Percentiles rank a stretch among this genome's conserved stretches.
phyloP scores from a whole-genome alignment of 2,888 invertebrate genomes.

The Gerosis bhagava region DNA sequence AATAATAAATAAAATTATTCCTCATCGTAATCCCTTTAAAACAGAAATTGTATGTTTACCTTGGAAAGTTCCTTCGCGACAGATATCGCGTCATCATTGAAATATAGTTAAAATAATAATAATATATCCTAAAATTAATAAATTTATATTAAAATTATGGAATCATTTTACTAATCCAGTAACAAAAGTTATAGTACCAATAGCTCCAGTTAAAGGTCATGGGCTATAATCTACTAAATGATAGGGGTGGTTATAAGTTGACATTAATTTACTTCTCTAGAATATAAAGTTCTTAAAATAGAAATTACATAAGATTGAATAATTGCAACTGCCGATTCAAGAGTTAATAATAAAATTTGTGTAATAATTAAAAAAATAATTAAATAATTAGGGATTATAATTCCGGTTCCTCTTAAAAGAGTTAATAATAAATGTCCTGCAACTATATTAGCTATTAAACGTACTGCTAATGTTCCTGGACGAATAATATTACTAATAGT shows the following conservation, averaged over 20 bases:
- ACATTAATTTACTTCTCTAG: conserved; percentile 85
- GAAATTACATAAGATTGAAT: conserved; percentile 87
- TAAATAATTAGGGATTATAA: conserved; percentile 45
- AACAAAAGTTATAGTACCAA: conserved; percentile 80
- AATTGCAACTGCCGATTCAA: conserved; percentile 83
- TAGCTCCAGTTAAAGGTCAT: conserved; percentile 84
- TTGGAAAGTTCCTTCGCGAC: conserved; percentile 86
- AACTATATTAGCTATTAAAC: conserved; percentile 90
- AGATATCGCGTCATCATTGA: conserved; percentile 88
- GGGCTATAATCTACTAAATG: conserved; percentile 86
- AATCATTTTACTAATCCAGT: conserved; percentile 84
- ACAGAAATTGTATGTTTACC: conserved; percentile 84
- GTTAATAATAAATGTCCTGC: conserved; percentile 87
- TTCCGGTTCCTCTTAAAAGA: conserved; percentile 70
- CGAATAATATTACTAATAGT: conserved; percentile 88
- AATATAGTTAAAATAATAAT: conserved; percentile 76
- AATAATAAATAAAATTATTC: conserved; percentile 88
- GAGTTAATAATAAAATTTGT: conserved; percentile 76
- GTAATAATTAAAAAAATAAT: conserved; percentile 59
- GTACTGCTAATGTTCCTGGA: conserved; percentile 86
- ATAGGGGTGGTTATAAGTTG: conserved; percentile 82
- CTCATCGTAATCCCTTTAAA: conserved; percentile 83
- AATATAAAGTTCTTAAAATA: conserved; percentile 85
- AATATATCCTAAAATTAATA: conserved; percentile 76
- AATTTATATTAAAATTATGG: conserved; percentile 74